These are phyloP conservation scores for Onychomys leucogaster DNA, from an alignment of 2,797 vertebrate species.

Conservation along the genomic window DNA sequence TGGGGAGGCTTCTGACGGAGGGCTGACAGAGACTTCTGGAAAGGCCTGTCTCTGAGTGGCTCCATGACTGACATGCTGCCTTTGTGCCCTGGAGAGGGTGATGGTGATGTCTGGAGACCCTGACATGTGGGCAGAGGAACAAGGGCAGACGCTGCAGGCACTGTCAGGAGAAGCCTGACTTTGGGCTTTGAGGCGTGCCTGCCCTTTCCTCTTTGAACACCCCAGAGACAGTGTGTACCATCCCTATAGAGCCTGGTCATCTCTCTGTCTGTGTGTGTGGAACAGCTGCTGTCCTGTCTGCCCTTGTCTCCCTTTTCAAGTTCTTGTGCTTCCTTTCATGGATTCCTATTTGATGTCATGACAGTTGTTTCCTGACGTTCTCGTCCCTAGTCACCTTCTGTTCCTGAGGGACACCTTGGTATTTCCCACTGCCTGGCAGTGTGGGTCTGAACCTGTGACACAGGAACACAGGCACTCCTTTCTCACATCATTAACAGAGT, in stretches of 20 bases:
- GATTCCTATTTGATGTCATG: not conserved
- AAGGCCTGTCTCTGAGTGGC: not conserved
- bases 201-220: not conserved
- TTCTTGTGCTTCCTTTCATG: not conserved
- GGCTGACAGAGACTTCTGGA: no score
- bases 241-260: not conserved
- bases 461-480: not conserved
- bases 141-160: not conserved
- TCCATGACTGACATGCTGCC: not conserved
- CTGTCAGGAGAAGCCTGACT: not conserved
- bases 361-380: not conserved
- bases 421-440: not conserved
- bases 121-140: not conserved
- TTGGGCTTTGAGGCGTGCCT: not conserved
- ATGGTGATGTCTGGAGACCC: not conserved
- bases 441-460: not conserved
- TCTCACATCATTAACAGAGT: not conserved
- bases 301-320: not conserved
- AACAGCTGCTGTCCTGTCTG: not conserved
- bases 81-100: not conserved
- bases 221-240: not conserved
- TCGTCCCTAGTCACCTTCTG: not conserved
- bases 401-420: not conserved
- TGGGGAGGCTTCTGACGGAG: not conserved
- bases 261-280: no score